Evolutionary conservation across 92 coral and sea anemone genomes (phyloP).

Genomic region (Porites divaricata): DNA sequence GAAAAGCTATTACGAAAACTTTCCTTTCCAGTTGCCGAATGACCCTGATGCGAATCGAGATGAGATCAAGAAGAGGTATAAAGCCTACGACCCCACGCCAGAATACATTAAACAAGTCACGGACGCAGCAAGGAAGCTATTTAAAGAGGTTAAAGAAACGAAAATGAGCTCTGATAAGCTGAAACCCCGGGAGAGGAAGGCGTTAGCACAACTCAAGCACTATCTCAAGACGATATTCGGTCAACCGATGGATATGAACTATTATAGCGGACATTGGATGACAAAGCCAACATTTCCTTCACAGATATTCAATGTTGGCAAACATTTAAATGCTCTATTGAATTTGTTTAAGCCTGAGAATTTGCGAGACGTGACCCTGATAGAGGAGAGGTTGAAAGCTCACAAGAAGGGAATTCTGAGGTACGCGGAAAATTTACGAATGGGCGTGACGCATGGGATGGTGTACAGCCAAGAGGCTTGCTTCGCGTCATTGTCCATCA

Average conservation of each 20-base stretch:
- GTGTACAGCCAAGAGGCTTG: conserved; percentile 83
- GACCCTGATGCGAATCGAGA: conserved; percentile 62
- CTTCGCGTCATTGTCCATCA: conserved; percentile 73
- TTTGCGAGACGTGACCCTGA: conserved; percentile 47
- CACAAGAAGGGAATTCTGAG: conserved; percentile 60
- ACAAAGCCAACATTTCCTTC: conserved; percentile 90
- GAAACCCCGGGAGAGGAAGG: conserved; percentile 87
- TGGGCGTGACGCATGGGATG: conserved; percentile 84
- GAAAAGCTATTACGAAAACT: conserved; percentile 57
- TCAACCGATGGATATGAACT: conserved; percentile 82
- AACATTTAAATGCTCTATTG: conserved; percentile 49
- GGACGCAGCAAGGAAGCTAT: conserved; percentile 68
- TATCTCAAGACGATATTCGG: conserved; percentile 83
- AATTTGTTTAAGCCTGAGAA: conserved; percentile 54
- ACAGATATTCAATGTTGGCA: conserved; percentile 63
- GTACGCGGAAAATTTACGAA: conserved; percentile 81
- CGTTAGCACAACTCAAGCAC: conserved; percentile 77
- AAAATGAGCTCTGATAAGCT: conserved; percentile 55
- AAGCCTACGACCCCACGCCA: conserved; percentile 84
- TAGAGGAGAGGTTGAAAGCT: conserved; percentile 56
- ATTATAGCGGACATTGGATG: conserved; percentile 95
- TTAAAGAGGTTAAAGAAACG: conserved; percentile 54
- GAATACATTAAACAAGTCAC: conserved; percentile 67
- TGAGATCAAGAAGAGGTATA: conserved; percentile 46
- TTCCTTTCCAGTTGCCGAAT: conserved; percentile 49